Conservation (phyloP, 2,113 vertebrate species). For the Pteruthius melanotis region DNA sequence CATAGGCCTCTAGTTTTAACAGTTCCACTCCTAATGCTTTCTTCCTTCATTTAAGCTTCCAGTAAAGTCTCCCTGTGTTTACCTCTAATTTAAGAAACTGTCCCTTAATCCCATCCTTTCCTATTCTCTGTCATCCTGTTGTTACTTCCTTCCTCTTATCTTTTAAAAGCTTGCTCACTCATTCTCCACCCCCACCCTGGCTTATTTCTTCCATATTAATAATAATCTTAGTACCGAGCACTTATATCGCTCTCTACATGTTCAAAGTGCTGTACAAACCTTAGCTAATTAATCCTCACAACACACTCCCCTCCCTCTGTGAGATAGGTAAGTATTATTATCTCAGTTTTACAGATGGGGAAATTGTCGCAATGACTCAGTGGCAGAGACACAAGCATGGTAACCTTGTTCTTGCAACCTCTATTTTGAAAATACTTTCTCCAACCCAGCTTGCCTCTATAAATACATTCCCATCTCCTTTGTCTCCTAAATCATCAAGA, state of each 20-base stretch:
- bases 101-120: conserved; percentile 23
- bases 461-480: conserved; percentile 59
- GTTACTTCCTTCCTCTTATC: conserved; percentile 52
- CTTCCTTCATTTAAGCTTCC: conserved; percentile 19
- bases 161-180: conserved; percentile 34
- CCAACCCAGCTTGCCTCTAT: conserved; percentile 52
- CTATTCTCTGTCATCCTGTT: conserved; percentile 48
- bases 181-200: conserved; percentile 29
- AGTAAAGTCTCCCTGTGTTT: conserved; percentile 19
- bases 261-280: conserved; percentile 70
- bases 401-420: conserved; percentile 64
- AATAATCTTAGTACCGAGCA: conserved; percentile 64
- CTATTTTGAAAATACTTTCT: conserved; percentile 66
- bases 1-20: neutral
- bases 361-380: conserved; percentile 62
- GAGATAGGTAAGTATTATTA: conserved; percentile 68
- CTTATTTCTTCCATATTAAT: conserved; percentile 61
- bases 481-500: conserved; percentile 34
- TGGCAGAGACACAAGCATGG: conserved; percentile 48
- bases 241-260: conserved; percentile 65
- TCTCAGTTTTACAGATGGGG: conserved; percentile 66
- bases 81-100: conserved; percentile 41
- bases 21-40: neutral
- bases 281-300: conserved; percentile 67
- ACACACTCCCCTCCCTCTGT: conserved; percentile 62